Evolutionary conservation across 2,888 invertebrate genomes (phyloP), one percentile per base, ranked within the genome.

Genomic region (Agrilus cyanescens): DNA sequence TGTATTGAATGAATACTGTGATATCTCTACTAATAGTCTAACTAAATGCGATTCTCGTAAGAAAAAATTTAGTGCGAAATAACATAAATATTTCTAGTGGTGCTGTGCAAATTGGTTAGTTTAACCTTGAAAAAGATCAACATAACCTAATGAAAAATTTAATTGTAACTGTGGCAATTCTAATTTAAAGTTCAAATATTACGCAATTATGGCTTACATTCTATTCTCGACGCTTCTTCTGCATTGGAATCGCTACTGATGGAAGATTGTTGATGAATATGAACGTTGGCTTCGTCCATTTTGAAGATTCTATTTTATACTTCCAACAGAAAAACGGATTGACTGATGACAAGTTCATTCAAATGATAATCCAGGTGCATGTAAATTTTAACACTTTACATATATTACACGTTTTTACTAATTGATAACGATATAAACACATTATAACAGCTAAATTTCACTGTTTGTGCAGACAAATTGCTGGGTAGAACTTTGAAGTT

Each of bases 241-340:
- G 60, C 59, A 44, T 59, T 64, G 12, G 65, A 64, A 54, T 67
- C 66, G 52, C 66, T 66, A 47, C 63, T 65, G 45, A 65, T 53
- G 34, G 66, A 66, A 52, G 59, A 56, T 56, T 67, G 67, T 45
- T 64, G 60, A 46, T 60, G 58, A 50, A 62, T 60, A 54, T 56
- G 60, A 59, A 58, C 60, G 59, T 59, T 63, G 57, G 57, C 56
- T 62, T 63, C 67, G 61, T 67, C 67, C 67, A 68, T 68, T 65
- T 67, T 68, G 63, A 56, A 56, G 54, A 47, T 41, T 45, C 29
- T 41, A 43, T 46, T 51, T 50, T 49, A 43, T 50, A 50, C 48
- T 50, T 49, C 48, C 51, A 51, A 54, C 49, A 49, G 49, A 52
- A 49, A 44, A 51, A 44, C 44, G 45, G 43, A 43, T 46, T 49